Percentiles rank a stretch among this genome's conserved stretches.
Evolutionary conservation across 2,113 vertebrate species (phyloP).

Genomic region (Muntiacus muntjak): DNA sequence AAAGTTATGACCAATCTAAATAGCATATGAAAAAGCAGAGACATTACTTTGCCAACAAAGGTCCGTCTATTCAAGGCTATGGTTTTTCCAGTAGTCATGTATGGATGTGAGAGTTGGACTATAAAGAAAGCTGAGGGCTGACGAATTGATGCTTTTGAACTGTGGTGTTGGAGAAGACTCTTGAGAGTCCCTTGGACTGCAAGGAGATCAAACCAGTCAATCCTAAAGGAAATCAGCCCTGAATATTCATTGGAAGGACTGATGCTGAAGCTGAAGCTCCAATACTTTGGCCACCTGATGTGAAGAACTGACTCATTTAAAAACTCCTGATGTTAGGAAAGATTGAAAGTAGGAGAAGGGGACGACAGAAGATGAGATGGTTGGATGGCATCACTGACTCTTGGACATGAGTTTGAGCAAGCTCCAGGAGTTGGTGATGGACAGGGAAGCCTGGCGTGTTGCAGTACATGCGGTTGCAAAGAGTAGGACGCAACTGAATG

Average conservation of each 20-base stretch:
- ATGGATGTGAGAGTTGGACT: background rate
- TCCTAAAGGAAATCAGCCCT: background rate
- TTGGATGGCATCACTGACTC: background rate
- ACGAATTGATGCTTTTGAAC: background rate
- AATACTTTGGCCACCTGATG: background rate
- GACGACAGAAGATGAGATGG: background rate
- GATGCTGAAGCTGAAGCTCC: background rate
- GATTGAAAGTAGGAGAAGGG: background rate
- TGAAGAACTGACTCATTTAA: background rate
- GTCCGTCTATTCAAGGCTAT: background rate
- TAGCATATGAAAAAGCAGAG: background rate
- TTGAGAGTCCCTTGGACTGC: background rate
- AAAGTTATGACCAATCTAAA: background rate
- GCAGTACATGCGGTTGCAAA: background rate
- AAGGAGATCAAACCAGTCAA: background rate
- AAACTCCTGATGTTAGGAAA: background rate
- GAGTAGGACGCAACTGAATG: rapidly evolving
- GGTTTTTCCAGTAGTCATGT: background rate
- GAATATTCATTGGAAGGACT: background rate
- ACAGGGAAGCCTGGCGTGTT: background rate
- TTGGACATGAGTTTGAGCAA: background rate
- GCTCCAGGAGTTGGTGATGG: background rate
- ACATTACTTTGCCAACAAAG: background rate
- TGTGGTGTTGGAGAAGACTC: background rate
- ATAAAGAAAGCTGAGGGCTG: background rate